These are phyloP conservation scores for Spilarctia lutea DNA, from an alignment of 2,888 invertebrate genomes.

Conservation along the genomic window DNA sequence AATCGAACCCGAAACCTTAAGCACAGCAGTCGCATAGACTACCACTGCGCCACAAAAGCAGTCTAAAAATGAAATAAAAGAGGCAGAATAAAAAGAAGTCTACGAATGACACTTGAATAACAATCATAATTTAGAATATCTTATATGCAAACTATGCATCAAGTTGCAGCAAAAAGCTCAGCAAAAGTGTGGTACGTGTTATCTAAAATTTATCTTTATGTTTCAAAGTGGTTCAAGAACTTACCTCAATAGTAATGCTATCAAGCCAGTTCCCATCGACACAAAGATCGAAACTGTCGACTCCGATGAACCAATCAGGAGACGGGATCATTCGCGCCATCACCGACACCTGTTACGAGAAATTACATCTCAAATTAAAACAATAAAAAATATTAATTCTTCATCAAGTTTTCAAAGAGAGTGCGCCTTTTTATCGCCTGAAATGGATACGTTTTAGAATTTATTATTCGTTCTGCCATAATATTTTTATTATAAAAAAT, in stretches of 20 bases:
- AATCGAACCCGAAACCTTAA: too few relatives aligned
- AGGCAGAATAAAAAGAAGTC: too few relatives aligned
- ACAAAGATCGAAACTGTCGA: conserved; percentile 96
- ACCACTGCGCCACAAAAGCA: too few relatives aligned
- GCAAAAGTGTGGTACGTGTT: background rate
- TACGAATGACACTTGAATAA: too few relatives aligned
- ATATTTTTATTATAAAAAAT: too few relatives aligned
- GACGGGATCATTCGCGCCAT: conserved; percentile 97
- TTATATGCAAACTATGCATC: too few relatives aligned
- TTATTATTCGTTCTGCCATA: too few relatives aligned
- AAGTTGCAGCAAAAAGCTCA: background rate
- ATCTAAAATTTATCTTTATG: too few relatives aligned
- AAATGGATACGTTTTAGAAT: background rate
- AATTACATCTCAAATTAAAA: conserved; percentile 37
- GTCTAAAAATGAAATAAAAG: too few relatives aligned
- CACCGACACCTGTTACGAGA: conserved; percentile 90
- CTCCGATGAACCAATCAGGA: conserved; percentile 98
- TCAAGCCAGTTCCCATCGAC: conserved; percentile 97
- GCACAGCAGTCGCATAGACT: too few relatives aligned
- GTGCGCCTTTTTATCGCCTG: background rate
- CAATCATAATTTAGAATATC: too few relatives aligned
- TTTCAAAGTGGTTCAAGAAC: conserved; percentile 8
- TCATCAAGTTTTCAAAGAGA: background rate
- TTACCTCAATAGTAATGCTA: conserved; percentile 94
- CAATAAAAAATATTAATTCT: conserved; percentile 27